phyloP scores from a whole-genome alignment of 2,888 invertebrate genomes.

The Acrobasis repandana region DNA sequence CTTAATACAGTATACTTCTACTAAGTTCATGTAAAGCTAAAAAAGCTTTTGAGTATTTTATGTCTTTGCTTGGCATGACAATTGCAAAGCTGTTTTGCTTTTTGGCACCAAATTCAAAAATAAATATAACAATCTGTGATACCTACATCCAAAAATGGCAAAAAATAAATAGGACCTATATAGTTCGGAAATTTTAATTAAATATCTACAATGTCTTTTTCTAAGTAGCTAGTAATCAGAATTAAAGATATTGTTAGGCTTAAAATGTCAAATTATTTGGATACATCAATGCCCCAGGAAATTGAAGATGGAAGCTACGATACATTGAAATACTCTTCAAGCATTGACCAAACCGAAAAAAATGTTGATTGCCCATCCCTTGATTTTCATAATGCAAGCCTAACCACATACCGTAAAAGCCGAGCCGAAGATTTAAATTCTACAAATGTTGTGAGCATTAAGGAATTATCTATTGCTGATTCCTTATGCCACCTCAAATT shows the following conservation, averaged over 20 bases:
- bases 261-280: constrained; percentile 6
- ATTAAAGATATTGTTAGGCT: neutral
- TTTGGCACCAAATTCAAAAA: constrained; percentile 41
- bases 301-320: neutral
- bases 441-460: too few relatives aligned
- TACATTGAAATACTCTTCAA: neutral
- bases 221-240: neutral
- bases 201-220: neutral
- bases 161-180: constrained; percentile 17
- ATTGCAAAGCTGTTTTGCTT: neutral
- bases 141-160: constrained; percentile 42
- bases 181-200: neutral
- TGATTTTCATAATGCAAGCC: neutral
- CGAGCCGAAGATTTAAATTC: neutral
- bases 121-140: too few relatives aligned
- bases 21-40: too few relatives aligned
- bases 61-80: neutral
- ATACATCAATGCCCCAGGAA: neutral
- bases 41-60: too few relatives aligned
- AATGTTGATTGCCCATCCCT: neutral
- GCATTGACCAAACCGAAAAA: neutral
- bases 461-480: neutral
- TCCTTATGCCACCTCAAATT: constrained; percentile 4
- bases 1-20: too few relatives aligned
- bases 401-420: neutral